Conservation (phyloP, 1,140 invertebrate species). For the Limonius californicus region DNA sequence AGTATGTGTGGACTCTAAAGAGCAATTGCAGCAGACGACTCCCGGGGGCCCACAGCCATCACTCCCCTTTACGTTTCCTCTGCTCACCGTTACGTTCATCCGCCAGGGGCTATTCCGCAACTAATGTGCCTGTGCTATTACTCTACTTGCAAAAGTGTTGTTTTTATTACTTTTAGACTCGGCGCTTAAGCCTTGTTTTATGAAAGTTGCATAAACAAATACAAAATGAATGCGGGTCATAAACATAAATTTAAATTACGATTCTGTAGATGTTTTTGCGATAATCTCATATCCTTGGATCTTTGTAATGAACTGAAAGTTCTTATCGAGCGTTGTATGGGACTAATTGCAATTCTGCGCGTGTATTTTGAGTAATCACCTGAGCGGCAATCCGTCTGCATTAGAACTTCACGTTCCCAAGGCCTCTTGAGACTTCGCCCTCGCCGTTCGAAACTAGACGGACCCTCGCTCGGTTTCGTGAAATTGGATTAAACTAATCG, state of each 20-base stretch:
- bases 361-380: slow-evolving; percentile 22
- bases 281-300: background rate
- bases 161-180: background rate
- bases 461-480: slow-evolving; percentile 13
- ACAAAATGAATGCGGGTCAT: too few relatives aligned
- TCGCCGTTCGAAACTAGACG: slow-evolving; percentile 16
- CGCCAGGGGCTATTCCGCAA: background rate
- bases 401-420: slow-evolving; percentile 22
- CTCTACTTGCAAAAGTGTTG: background rate
- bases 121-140: background rate
- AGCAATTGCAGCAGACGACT: background rate
- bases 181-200: background rate
- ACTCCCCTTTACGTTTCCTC: background rate
- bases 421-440: slow-evolving; percentile 18
- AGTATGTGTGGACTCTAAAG: background rate
- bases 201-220: too few relatives aligned
- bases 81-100: background rate
- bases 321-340: slow-evolving; percentile 3
- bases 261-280: background rate
- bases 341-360: slow-evolving; percentile 16
- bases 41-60: background rate
- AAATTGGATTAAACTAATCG: slow-evolving; percentile 26
- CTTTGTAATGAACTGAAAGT: background rate
- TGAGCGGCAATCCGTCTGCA: slow-evolving; percentile 25
- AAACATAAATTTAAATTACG: background rate